A percentile compares a stretch with the other conserved stretches of the same genome.
These are phyloP conservation scores for Aphodius granarius DNA, from an alignment of 2,888 invertebrate genomes.

Conservation along the genomic window DNA sequence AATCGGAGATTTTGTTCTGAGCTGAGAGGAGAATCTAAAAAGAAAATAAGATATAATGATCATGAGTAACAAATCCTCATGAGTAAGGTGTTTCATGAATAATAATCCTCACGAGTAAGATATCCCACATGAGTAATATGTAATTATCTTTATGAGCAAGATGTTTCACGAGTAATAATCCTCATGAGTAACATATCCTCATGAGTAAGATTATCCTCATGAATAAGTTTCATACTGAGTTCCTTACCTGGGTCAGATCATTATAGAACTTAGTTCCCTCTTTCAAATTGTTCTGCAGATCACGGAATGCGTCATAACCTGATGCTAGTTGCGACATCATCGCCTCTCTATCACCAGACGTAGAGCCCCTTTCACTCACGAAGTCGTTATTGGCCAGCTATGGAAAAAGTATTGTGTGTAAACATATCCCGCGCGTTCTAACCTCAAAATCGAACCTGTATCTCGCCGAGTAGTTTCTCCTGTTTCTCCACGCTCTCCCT, in stretches of 20 bases:
- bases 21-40: constrained; percentile 70
- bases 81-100: no score
- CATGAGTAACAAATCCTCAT: no score
- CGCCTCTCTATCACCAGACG: constrained; percentile 70
- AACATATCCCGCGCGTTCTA: not conserved
- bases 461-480: constrained; percentile 66
- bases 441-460: constrained; percentile 59
- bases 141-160: no score
- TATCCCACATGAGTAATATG: no score
- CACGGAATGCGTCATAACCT: constrained; percentile 90
- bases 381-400: constrained; percentile 63
- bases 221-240: no score
- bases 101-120: no score
- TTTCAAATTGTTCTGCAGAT: constrained; percentile 85
- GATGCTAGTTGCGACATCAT: constrained; percentile 84
- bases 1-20: constrained; percentile 97
- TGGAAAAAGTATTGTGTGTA: constrained; percentile 26
- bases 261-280: constrained; percentile 98
- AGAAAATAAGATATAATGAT: no score
- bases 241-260: constrained; percentile 72
- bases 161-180: no score
- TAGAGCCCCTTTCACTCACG: constrained; percentile 65
- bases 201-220: no score
- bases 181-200: no score
- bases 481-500: constrained; percentile 75